Conservation (phyloP, 2,113 vertebrate species). For the Callocephalon fimbriatum region DNA sequence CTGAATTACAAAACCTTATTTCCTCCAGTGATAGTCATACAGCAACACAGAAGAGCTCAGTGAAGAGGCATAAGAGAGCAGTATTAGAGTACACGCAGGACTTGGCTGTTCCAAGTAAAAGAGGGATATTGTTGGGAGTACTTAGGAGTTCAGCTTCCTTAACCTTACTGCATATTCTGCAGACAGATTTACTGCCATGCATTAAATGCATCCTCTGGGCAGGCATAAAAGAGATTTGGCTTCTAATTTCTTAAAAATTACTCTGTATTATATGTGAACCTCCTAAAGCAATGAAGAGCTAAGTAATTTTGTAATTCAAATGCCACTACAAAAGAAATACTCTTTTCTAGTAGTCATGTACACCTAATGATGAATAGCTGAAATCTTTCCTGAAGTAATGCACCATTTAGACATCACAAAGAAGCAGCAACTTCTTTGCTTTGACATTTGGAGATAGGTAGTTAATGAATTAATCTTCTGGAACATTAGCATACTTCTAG, state of each 20-base stretch:
- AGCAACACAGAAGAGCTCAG: neutral
- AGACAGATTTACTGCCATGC: neutral
- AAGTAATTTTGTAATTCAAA: neutral
- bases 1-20: neutral
- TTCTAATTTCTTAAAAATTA: neutral
- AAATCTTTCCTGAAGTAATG: neutral
- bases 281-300: neutral
- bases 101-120: neutral
- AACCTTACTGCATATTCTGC: neutral
- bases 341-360: neutral
- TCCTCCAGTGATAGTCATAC: neutral
- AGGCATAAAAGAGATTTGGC: neutral
- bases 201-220: neutral
- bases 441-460: neutral
- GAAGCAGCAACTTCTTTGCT: neutral
- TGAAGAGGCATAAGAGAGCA: neutral
- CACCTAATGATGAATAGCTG: neutral
- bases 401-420: neutral
- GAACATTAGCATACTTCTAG: neutral
- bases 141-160: neutral
- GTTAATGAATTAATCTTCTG: neutral
- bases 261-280: neutral
- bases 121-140: neutral
- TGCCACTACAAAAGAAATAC: neutral
- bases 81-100: accelerated